phyloP scores from a whole-genome alignment of 2,888 invertebrate species.

The Ceriagrion tenellum region DNA sequence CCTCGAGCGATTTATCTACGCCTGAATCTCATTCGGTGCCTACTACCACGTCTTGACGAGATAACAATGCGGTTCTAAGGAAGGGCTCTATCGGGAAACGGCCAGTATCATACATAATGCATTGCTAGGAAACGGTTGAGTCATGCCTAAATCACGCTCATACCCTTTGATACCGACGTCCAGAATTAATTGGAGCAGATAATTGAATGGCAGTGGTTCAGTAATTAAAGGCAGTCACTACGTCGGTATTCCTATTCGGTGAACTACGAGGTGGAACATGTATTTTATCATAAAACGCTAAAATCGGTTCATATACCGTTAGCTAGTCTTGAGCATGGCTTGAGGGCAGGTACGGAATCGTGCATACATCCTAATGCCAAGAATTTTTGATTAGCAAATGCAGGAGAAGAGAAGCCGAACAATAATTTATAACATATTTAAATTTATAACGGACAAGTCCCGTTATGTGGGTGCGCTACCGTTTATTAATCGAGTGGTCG shows the following conservation, averaged over 20 bases:
- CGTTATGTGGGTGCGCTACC: background rate
- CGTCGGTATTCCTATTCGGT: background rate
- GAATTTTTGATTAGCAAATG: no score
- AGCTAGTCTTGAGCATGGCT: background rate
- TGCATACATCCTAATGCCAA: background rate
- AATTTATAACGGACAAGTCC: no score
- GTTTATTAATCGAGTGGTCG: background rate
- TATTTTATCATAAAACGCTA: background rate
- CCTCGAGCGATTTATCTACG: constrained; percentile 41
- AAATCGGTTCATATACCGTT: background rate
- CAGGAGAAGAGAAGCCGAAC: no score
- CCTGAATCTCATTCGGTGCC: constrained; percentile 33
- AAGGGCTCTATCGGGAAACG: background rate
- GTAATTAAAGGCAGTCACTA: background rate
- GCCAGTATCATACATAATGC: background rate
- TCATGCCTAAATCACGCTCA: background rate
- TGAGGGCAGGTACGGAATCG: background rate
- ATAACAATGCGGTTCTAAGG: background rate
- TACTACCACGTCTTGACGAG: background rate
- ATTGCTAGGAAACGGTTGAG: background rate
- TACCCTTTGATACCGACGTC: background rate
- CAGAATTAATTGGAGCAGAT: background rate
- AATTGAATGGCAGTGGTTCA: background rate
- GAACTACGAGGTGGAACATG: background rate
- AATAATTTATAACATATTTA: no score